These are phyloP conservation scores for Mastigias papua DNA, from an alignment of 30 jellyfish, hydroid and myxozoan species.

Conservation along the genomic window DNA sequence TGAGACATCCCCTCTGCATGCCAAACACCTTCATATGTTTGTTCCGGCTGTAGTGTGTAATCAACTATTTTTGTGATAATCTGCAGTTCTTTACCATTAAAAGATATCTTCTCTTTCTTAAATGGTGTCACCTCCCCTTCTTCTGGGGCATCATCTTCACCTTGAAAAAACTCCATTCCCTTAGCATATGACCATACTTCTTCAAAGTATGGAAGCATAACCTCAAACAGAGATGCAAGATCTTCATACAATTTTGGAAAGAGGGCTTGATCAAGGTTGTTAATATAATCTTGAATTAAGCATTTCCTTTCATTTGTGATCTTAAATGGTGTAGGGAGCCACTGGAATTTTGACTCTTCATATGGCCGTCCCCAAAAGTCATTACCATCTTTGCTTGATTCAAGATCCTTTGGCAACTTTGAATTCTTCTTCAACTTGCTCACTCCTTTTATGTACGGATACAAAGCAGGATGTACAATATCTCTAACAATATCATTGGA, in stretches of 20 bases:
- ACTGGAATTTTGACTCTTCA: slow-evolving; percentile 80
- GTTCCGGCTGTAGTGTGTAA: slow-evolving; percentile 81
- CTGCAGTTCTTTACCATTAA: slow-evolving; percentile 75
- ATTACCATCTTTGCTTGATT: neutral
- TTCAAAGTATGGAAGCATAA: slow-evolving; percentile 77
- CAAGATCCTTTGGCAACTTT: slow-evolving; percentile 11
- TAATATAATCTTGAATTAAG: slow-evolving; percentile 66
- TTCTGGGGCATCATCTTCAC: slow-evolving; percentile 37
- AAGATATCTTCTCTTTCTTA: slow-evolving; percentile 47
- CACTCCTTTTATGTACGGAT: slow-evolving; percentile 74
- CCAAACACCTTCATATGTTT: slow-evolving; percentile 89
- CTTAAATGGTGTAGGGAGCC: slow-evolving; percentile 86
- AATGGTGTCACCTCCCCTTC: slow-evolving; percentile 42
- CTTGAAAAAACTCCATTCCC: slow-evolving; percentile 65
- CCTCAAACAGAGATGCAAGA: slow-evolving; percentile 69
- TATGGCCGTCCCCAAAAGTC: slow-evolving; percentile 88
- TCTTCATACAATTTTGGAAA: slow-evolving; percentile 68
- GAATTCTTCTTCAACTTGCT: slow-evolving; percentile 40
- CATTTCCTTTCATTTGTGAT: slow-evolving; percentile 76
- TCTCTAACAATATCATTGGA: slow-evolving; percentile 83
- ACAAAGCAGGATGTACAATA: slow-evolving; percentile 86
- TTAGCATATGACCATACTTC: slow-evolving; percentile 88
- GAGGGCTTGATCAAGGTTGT: slow-evolving; percentile 68
- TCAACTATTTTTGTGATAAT: slow-evolving; percentile 79
- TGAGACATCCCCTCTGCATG: slow-evolving; percentile 96